Evolutionary conservation across 1,140 invertebrate genomes (phyloP), one percentile per base, ranked within the genome.

Genomic region (Episyrphus balteatus): DNA sequence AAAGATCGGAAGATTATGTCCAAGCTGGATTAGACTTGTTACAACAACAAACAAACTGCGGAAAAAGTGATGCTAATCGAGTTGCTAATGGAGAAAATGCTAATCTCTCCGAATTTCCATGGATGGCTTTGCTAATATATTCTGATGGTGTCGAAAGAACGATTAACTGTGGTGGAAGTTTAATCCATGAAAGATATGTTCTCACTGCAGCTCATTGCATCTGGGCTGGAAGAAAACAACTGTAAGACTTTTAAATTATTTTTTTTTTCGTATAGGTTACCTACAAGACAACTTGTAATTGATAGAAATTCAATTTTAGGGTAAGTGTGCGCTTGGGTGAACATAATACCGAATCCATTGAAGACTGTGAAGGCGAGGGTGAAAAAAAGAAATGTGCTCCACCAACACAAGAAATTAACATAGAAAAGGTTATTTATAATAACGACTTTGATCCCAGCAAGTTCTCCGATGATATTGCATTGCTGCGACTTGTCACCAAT

Each of bases 381-480:
- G 37, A 30, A 1, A 44, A 61, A 7, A 13, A 50, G 50, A 34
- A 58, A 5, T 75, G 75, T 50, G 55, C n/a, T n/a, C n/a, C n/a
- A n/a, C n/a, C n/a, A n/a, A n/a, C n/a, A n/a, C n/a, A n/a, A n/a
- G n/a, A n/a, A 50, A 59, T 79, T 11, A 64, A 66, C 2, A 68
- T 84, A 8, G 74, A 73, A 17, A 69, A 73, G 21, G 64, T 71
- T 26, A 75, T 77, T 10, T 62, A 70, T 2, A 82, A 86, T 58
- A 75, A 80, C 32, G 53, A 70, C 6, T 86, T 82, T 43, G 59
- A 69, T 18, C 72, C 77, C 2, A 48, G 50, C 0, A 61, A 70
- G 32, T 75, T 79, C 42, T 60, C 62, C 11, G 74, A 83, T 56
- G 84, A 86, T 55, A 78, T 86, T 37, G 83, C 80, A 1, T 55